phyloP scores from a whole-genome alignment of 2,888 invertebrate species.

The Hermaeophaga mercurialis region DNA sequence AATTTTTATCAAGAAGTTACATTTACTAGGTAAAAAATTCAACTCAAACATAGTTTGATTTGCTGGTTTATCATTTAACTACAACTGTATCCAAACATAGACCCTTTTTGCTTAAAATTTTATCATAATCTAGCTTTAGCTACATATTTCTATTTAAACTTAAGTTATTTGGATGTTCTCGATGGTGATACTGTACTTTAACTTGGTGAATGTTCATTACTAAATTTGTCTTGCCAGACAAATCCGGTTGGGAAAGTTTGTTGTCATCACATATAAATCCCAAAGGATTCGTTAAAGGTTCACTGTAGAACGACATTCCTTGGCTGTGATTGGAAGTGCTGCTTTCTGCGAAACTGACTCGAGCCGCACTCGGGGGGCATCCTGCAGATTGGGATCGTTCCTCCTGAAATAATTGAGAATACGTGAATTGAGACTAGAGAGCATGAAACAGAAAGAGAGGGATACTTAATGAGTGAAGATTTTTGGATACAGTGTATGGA shows the following conservation, averaged over 20 bases:
- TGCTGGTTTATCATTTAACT: no score
- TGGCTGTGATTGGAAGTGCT: conserved; percentile 35
- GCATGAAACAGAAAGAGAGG: no score
- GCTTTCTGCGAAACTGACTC: conserved; percentile 39
- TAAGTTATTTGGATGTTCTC: neutral
- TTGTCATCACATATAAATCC: conserved; percentile 28
- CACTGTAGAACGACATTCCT: conserved; percentile 48
- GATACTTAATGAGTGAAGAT: no score
- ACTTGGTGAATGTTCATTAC: conserved; percentile 37
- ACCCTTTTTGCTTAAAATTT: no score
- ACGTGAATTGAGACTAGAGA: no score
- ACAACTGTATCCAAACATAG: no score
- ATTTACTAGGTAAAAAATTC: no score
- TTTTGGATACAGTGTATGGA: no score
- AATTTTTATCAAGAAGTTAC: no score
- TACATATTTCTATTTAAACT: neutral
- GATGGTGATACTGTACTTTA: conserved; percentile 36
- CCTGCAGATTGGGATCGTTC: conserved; percentile 23
- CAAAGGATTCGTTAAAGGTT: conserved; percentile 38
- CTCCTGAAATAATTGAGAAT: conserved; percentile 10
- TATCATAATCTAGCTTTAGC: no score
- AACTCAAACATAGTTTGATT: no score
- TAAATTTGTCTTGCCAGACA: conserved; percentile 37
- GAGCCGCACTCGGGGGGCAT: conserved; percentile 43
- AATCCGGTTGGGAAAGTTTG: conserved; percentile 33